Conservation (phyloP, 2,797 vertebrate genomes). For the Aldrovandia affinis region DNA sequence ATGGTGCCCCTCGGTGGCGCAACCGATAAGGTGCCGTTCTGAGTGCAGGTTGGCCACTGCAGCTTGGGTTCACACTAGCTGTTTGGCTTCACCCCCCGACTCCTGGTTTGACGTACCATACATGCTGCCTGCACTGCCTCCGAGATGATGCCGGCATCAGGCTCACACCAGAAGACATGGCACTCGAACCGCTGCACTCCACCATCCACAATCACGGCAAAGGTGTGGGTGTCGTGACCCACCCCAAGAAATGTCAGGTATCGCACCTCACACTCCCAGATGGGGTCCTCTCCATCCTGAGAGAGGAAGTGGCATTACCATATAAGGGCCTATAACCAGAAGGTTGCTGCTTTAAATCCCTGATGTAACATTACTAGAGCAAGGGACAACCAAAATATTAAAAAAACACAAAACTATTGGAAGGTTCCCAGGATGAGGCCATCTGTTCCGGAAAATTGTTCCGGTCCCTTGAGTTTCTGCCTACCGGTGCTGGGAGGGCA, state of each 20-base stretch:
- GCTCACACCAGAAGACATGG: conserved; percentile 93
- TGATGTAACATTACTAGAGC: not conserved
- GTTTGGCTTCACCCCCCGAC: not conserved
- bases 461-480: too few species aligned
- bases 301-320: not conserved
- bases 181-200: conserved; percentile 88
- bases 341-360: not conserved
- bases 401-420: not conserved
- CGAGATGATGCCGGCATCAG: conserved; percentile 85
- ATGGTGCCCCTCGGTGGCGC: too few species aligned
- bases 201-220: conserved; percentile 87
- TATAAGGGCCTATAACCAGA: not conserved
- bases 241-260: conserved; percentile 93
- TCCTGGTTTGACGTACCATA: conserved; percentile 79
- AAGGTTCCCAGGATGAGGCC: not conserved
- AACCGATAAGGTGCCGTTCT: too few species aligned
- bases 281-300: conserved; percentile 72
- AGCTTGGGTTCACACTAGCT: not conserved
- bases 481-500: too few species aligned
- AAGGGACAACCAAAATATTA: not conserved
- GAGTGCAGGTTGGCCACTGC: too few species aligned
- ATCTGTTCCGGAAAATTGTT: not conserved
- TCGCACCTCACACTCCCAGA: conserved; percentile 91
- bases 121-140: conserved; percentile 93
- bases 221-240: conserved; percentile 88